Percentiles rank a stretch among this genome's conserved stretches.
These are phyloP conservation scores for Peromyscus leucopus DNA, from an alignment of 2,113 vertebrate species.

Conservation along the genomic window DNA sequence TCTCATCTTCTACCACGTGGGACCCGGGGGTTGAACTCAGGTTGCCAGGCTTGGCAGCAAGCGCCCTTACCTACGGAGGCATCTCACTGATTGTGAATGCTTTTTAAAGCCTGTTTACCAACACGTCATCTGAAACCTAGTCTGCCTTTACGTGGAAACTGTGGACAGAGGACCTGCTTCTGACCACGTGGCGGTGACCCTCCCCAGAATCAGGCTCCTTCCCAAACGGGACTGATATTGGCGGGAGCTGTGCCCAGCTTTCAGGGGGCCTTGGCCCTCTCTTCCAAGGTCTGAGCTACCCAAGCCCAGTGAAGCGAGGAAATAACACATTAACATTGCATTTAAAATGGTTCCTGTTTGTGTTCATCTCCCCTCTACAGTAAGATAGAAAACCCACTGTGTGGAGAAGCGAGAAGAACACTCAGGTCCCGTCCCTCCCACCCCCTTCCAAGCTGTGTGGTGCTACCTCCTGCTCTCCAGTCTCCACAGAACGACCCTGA, in stretches of 20 bases:
- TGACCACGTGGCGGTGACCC: neutral
- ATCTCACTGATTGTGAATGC: neutral
- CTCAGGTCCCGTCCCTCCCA: rapidly evolving
- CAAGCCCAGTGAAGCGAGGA: neutral
- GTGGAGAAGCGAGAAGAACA: neutral
- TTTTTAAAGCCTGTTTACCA: neutral
- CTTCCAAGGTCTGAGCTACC: neutral
- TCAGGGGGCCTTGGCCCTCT: neutral
- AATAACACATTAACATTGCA: neutral
- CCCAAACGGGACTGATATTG: neutral
- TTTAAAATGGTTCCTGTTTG: too few relatives aligned
- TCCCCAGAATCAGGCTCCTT: neutral
- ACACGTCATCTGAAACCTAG: neutral
- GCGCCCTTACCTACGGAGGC: too few relatives aligned
- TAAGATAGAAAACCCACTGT: rapidly evolving
- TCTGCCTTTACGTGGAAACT: neutral
- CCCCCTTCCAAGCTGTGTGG: neutral
- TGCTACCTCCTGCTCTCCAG: neutral
- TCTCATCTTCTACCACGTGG: neutral
- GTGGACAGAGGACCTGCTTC: neutral
- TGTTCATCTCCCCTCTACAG: neutral
- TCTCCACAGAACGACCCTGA: neutral
- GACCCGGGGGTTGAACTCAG: neutral
- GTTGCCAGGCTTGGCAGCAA: neutral
- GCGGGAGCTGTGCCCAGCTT: neutral